phyloP scores from a whole-genome alignment of 2,113 vertebrate species.

The Rattus norvegicus region DNA sequence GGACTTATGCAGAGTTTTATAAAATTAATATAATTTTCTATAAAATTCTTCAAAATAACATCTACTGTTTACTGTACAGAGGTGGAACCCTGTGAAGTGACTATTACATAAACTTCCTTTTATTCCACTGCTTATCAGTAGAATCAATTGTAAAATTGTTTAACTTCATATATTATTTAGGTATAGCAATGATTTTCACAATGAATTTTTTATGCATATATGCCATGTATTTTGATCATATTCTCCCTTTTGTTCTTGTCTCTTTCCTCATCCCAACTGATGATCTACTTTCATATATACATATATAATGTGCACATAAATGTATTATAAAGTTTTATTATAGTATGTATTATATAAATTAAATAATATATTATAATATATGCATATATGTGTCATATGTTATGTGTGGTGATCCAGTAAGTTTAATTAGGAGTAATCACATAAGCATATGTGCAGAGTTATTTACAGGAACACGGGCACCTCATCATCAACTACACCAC shows the following conservation, averaged over 20 bases:
- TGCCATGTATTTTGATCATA: neutral
- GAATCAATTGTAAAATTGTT: neutral
- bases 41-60: neutral
- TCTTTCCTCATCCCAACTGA: neutral
- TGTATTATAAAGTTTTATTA: neutral
- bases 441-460: neutral
- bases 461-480: neutral
- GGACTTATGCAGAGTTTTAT: neutral
- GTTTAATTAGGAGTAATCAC: neutral
- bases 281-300: neutral
- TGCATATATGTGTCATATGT: neutral
- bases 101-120: neutral
- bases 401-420: neutral
- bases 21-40: neutral
- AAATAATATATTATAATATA: neutral
- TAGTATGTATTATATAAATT: too few species aligned
- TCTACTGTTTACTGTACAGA: neutral
- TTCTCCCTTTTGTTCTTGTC: neutral
- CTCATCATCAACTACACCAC: neutral
- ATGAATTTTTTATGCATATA: neutral
- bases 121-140: neutral
- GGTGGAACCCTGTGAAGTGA: neutral
- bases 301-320: neutral
- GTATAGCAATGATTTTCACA: neutral
- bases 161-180: neutral